Evolutionary conservation across 2,797 vertebrate genomes (phyloP), one percentile per base, ranked within the genome.

Genomic region (Microctenopoma steveboyesi): DNA sequence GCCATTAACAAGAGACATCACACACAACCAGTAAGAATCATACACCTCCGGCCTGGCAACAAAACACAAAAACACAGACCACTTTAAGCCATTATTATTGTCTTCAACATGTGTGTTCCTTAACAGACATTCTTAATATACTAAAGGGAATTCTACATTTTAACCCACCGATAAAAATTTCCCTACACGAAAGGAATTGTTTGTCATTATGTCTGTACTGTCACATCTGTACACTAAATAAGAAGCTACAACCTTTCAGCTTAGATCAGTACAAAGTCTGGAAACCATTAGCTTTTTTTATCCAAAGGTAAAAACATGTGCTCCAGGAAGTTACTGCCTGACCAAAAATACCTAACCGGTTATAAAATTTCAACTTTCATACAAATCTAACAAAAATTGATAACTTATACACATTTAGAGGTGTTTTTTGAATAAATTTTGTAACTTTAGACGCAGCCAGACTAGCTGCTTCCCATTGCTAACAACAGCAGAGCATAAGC

Each of bases 1-100:
- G 75, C 84, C 71, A 88, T 90, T 91, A 88, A 83, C 43, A 56
- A 56, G 72, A 89, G 76, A 88, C 86, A 89, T 91, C 87, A 91
- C 90, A 88, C 86, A 83, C 72, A 76, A 80, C 72, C 87, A 87
- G 68, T 89, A 88, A 76, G 61, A 66, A 75, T 72, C 61, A 64
- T 64, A 83, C 80, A 74, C 64, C 71, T 64, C 64, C 72, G 74
- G 78, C 57, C 69, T 64, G 47, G 65, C 74, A 25, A 62, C 77
- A 77, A 64, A 70, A 69, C 48, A 35, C 49, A 82, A 71, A 68
- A 55, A 70, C 49, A 60, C 60, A 39, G 46, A 81, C 53, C 81
- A 82, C 66, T 80, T 80, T 73, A 58, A 78, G 78, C 82, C 78
- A 81, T 84, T 79, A 77, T 78, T 84, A 72, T 78, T 82, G 52